phyloP scores from a whole-genome alignment of 2,888 invertebrate genomes.

The Heliconius ethilla region DNA sequence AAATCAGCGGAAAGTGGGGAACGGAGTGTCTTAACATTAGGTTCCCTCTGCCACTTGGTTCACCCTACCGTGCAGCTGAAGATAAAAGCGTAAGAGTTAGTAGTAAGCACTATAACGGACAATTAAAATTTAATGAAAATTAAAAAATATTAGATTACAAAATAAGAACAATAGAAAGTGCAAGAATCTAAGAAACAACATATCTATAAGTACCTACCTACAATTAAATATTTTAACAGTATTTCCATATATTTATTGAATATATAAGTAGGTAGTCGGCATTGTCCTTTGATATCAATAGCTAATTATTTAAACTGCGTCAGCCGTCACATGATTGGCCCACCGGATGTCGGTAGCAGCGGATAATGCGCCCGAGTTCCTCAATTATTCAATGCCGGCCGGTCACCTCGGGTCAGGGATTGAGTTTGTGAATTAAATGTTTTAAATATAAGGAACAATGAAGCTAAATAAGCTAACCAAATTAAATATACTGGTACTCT shows the following conservation, averaged over 20 bases:
- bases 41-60: too few relatives aligned
- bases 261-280: neutral
- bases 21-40: too few relatives aligned
- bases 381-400: constrained; percentile 40
- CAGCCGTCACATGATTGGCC: constrained; percentile 30
- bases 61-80: too few relatives aligned
- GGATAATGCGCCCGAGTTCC: constrained; percentile 33
- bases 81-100: too few relatives aligned
- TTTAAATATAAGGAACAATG: neutral
- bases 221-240: too few relatives aligned
- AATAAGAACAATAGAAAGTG: too few relatives aligned
- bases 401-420: constrained; percentile 32
- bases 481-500: neutral
- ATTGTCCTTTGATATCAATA: constrained; percentile 15
- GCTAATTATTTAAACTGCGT: constrained; percentile 29
- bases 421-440: constrained; percentile 5
- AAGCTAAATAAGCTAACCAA: neutral
- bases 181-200: neutral
- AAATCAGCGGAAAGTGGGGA: too few relatives aligned
- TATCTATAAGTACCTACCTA: neutral
- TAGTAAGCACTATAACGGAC: too few relatives aligned
- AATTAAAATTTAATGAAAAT: too few relatives aligned
- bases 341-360: constrained; percentile 32
- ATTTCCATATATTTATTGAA: too few relatives aligned
- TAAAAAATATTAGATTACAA: too few relatives aligned